Evolutionary conservation across 2,113 vertebrate genomes (phyloP).

Genomic region (Oostethus manadensis): DNA sequence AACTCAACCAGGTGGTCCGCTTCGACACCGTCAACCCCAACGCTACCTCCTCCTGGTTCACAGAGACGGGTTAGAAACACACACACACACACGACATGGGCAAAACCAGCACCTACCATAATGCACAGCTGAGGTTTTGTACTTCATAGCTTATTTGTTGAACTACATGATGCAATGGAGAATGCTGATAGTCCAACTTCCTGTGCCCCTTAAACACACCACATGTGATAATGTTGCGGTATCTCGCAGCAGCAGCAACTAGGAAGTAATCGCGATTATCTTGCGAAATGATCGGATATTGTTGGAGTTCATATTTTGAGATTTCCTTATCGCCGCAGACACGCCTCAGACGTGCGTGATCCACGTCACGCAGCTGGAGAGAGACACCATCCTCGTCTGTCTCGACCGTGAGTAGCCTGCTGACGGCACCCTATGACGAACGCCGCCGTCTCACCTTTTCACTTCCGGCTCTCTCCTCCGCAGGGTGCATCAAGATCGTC

Average conservation of each 20-base stretch:
- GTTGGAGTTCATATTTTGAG: not conserved
- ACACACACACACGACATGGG: not conserved
- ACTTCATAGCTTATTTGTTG: no score
- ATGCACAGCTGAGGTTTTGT: no score
- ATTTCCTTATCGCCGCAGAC: conserved; percentile 73
- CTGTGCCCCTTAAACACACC: no score
- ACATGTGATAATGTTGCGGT: no score
- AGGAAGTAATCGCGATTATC: no score
- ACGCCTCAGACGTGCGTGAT: conserved; percentile 90
- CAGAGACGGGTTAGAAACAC: conserved; percentile 81
- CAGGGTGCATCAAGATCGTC: conserved; percentile 97
- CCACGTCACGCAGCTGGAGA: conserved; percentile 93
- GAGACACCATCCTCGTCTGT: conserved; percentile 96
- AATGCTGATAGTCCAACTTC: no score
- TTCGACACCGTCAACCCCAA: conserved; percentile 97
- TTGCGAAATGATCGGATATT: not conserved
- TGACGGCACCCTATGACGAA: not conserved
- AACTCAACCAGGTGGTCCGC: conserved; percentile 90
- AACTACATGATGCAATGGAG: no score
- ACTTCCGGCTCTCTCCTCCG: not conserved
- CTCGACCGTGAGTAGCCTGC: conserved; percentile 85
- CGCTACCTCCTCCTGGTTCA: conserved; percentile 91
- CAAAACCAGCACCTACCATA: no score
- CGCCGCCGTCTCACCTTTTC: not conserved
- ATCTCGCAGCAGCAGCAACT: no score